Evolutionary conservation across 2,113 vertebrate genomes (phyloP).

Genomic region (Vulpes ferrilata): DNA sequence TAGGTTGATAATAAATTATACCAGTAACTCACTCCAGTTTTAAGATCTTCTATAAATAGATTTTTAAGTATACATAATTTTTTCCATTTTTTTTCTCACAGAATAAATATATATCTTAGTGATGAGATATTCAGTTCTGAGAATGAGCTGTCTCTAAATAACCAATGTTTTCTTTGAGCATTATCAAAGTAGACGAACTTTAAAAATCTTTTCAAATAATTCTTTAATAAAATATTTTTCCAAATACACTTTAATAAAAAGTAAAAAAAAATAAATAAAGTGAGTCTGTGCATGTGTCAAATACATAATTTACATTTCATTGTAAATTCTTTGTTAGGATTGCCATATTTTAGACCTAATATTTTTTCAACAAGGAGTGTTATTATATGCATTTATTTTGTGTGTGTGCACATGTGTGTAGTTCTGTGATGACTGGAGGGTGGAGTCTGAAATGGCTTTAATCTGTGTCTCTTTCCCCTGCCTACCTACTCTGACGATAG

Average conservation of each 20-base stretch:
- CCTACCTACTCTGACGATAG: neutral
- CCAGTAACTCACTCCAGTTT: neutral
- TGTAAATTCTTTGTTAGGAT: conserved; percentile 65
- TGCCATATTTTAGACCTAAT: conserved; percentile 46
- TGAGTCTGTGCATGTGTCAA: conserved; percentile 3
- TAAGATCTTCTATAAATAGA: neutral
- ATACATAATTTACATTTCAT: conserved; percentile 30
- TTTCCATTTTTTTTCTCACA: conserved; percentile 16
- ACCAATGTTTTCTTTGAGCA: neutral
- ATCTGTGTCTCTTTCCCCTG: neutral
- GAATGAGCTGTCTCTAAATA: neutral
- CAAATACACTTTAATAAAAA: too few species aligned
- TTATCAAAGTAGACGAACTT: neutral
- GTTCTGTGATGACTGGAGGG: neutral
- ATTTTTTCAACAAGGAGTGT: neutral
- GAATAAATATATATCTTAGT: neutral
- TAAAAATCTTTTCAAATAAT: conserved; percentile 50
- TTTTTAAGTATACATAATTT: neutral
- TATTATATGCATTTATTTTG: conserved; percentile 65
- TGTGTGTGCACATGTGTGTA: neutral
- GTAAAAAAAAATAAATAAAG: conserved; percentile 47
- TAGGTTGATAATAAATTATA: neutral
- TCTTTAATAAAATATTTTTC: neutral
- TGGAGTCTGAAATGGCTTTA: neutral
- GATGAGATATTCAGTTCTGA: conserved; percentile 22